A percentile compares a stretch with the other conserved stretches of the same genome.
These are phyloP conservation scores for Moxostoma hubbsi DNA, from an alignment of 2,797 vertebrate species.

Conservation along the genomic window DNA sequence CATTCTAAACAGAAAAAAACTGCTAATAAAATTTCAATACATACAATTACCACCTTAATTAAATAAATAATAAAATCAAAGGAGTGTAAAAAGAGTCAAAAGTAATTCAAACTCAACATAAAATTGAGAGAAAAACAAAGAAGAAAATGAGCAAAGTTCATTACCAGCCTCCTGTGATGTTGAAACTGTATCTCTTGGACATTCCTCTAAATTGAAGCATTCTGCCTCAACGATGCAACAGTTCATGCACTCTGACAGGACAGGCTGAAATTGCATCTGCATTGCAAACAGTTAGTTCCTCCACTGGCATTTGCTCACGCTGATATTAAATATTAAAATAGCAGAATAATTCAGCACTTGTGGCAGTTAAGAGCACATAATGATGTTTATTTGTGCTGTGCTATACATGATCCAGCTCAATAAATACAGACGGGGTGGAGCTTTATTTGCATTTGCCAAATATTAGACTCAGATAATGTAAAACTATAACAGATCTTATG, in stretches of 20 bases:
- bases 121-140: no score
- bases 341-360: not conserved
- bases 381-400: not conserved
- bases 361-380: not conserved
- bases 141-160: not conserved
- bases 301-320: not conserved
- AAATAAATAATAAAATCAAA: no score
- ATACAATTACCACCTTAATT: no score
- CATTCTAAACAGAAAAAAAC: no score
- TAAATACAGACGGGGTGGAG: slow-evolving; percentile 9
- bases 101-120: not conserved
- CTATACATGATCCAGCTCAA: not conserved
- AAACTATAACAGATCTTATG: not conserved
- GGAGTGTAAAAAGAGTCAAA: not conserved
- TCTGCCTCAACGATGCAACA: not conserved
- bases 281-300: not conserved
- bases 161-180: slow-evolving; percentile 17
- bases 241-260: not conserved
- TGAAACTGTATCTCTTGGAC: not conserved
- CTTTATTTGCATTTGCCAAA: not conserved
- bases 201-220: not conserved
- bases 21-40: no score
- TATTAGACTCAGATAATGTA: not conserved
- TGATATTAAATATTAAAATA: not conserved
- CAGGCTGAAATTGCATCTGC: slow-evolving; percentile 15